A percentile compares a stretch with the other conserved stretches of the same genome.
Conservation (phyloP, 30 jellyfish, hydroid and myxozoan genomes). For the Hydractinia symbiolongicarpus region DNA sequence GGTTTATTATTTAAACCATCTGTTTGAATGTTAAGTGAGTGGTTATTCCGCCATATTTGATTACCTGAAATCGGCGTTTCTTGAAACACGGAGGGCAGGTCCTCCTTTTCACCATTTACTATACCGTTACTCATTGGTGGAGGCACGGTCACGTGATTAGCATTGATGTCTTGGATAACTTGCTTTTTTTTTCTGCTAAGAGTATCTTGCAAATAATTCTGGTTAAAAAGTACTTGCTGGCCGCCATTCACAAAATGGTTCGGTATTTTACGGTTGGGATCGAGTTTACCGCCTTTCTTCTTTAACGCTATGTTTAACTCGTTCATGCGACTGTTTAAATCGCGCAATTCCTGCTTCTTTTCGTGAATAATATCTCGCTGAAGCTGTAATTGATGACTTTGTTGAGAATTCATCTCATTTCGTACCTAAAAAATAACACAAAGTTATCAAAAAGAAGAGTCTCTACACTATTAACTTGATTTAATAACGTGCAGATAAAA, state of each 20-base stretch:
- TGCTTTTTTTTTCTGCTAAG: slow-evolving; percentile 27
- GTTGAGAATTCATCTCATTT: slow-evolving; percentile 78
- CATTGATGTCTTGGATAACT: slow-evolving; percentile 14
- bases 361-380: slow-evolving; percentile 59
- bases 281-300: slow-evolving; percentile 58
- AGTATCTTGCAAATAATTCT: slow-evolving; percentile 41
- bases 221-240: slow-evolving; percentile 36
- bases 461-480: no score
- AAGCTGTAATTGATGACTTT: slow-evolving; percentile 53
- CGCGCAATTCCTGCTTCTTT: slow-evolving; percentile 61
- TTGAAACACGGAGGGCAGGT: slow-evolving; percentile 16
- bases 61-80: slow-evolving; percentile 26
- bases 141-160: slow-evolving; percentile 11
- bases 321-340: slow-evolving; percentile 58
- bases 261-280: slow-evolving; percentile 62
- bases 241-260: neutral
- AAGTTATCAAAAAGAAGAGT: neutral
- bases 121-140: slow-evolving; percentile 19
- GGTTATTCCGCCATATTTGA: slow-evolving; percentile 26
- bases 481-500: no score
- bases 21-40: neutral
- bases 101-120: slow-evolving; percentile 2
- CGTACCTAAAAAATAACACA: slow-evolving; percentile 46
- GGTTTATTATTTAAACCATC: neutral
- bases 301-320: slow-evolving; percentile 58